Evolutionary conservation across 2,888 invertebrate species (phyloP).

Genomic region (Megastigmus dorsalis): DNA sequence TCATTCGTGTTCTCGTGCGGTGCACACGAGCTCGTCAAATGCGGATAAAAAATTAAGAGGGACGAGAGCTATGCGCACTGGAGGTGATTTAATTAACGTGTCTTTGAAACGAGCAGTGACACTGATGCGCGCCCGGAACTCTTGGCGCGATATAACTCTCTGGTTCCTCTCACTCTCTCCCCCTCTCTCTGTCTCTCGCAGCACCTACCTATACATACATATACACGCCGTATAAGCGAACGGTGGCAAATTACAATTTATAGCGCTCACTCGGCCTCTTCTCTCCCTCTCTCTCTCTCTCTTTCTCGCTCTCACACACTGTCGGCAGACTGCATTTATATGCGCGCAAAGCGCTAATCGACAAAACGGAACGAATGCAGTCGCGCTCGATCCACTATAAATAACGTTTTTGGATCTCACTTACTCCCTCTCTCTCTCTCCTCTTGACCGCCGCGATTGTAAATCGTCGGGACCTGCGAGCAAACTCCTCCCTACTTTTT

Average conservation of each 20-base stretch:
- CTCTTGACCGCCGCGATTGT: conserved; percentile 45
- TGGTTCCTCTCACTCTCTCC: too few species aligned
- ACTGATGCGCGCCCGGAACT: conserved; percentile 54
- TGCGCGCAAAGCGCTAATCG: conserved; percentile 58
- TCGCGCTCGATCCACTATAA: conserved; percentile 59
- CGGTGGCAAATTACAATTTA: conserved; percentile 57
- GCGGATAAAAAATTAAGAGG: too few species aligned
- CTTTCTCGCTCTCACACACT: conserved; percentile 30
- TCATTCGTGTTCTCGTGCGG: too few species aligned
- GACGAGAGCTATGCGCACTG: too few species aligned
- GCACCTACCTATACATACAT: too few species aligned
- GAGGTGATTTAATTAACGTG: conserved; percentile 56
- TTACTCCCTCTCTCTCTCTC: too few species aligned
- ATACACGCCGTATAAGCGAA: conserved; percentile 36
- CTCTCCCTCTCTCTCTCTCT: conserved; percentile 41
- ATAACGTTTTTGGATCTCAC: conserved; percentile 63
- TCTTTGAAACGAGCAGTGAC: conserved; percentile 54
- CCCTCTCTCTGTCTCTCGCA: too few species aligned
- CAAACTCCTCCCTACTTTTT: conserved; percentile 49
- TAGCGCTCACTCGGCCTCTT: conserved; percentile 47
- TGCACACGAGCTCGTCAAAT: too few species aligned
- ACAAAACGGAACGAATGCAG: conserved; percentile 67
- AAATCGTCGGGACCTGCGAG: conserved; percentile 43
- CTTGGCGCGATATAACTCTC: conserved; percentile 34
- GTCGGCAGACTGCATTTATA: conserved; percentile 14